Evolutionary conservation across 2,113 vertebrate genomes (phyloP).

Genomic region (Coracopsis vasa): DNA sequence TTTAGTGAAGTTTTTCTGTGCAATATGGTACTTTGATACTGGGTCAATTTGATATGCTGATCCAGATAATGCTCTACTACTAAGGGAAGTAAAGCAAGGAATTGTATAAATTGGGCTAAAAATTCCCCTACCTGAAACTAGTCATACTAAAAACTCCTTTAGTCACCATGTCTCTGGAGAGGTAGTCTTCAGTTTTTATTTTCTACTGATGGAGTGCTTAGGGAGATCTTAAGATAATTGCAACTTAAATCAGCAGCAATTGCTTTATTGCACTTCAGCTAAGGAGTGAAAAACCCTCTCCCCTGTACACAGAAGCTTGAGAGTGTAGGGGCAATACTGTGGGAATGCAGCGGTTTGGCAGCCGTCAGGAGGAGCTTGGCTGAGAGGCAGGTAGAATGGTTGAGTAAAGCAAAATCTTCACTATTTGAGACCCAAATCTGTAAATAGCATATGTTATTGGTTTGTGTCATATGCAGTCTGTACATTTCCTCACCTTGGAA

Average conservation of each 20-base stretch:
- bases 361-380: background rate
- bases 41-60: background rate
- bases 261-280: background rate
- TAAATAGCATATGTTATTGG: background rate
- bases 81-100: background rate
- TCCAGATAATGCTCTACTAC: background rate
- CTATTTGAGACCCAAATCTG: background rate
- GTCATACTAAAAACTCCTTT: background rate
- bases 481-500: background rate
- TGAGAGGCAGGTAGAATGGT: background rate
- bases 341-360: accelerated
- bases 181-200: background rate
- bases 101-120: background rate
- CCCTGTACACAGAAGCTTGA: accelerated
- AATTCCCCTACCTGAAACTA: background rate
- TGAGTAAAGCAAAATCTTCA: background rate
- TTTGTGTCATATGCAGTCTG: background rate
- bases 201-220: background rate
- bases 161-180: background rate
- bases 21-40: background rate
- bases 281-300: background rate
- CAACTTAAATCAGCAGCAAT: background rate
- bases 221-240: background rate
- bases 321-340: accelerated
- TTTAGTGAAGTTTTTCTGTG: background rate